phyloP scores from a whole-genome alignment of 2,113 vertebrate genomes.

The Syrmaticus mikado region DNA sequence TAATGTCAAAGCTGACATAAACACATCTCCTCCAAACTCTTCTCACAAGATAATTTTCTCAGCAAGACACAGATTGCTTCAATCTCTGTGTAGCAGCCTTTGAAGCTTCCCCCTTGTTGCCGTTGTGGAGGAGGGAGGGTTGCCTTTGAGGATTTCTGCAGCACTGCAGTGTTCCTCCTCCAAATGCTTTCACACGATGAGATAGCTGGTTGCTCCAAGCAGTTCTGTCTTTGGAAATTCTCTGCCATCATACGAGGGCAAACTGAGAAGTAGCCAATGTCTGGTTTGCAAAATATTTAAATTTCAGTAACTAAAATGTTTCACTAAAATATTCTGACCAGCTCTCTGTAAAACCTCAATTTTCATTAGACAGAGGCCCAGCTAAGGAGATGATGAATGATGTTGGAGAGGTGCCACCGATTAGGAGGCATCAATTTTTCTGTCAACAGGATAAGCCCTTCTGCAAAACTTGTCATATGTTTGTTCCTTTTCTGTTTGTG shows the following conservation, averaged over 20 bases:
- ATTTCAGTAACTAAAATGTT: neutral
- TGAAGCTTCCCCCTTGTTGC: constrained; percentile 75
- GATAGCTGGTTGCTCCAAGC: constrained; percentile 55
- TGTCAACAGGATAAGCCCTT: constrained; percentile 14
- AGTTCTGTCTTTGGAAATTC: constrained; percentile 52
- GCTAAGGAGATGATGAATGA: neutral
- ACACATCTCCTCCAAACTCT: constrained; percentile 53
- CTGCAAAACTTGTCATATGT: constrained; percentile 16
- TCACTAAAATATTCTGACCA: neutral
- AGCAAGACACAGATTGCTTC: constrained; percentile 78
- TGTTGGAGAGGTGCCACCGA: constrained; percentile 15
- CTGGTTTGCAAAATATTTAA: neutral
- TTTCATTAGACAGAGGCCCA: neutral
- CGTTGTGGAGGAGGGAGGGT: constrained; percentile 58
- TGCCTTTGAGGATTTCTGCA: constrained; percentile 75
- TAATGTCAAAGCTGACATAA: constrained; percentile 79
- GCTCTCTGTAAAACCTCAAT: neutral
- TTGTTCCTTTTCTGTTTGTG: constrained; percentile 41
- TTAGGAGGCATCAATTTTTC: constrained; percentile 44
- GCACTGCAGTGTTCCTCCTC: constrained; percentile 68
- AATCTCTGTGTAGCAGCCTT: constrained; percentile 74
- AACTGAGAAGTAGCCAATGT: neutral
- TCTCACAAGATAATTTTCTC: constrained; percentile 78
- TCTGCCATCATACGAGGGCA: neutral
- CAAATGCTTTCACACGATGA: constrained; percentile 69